Conservation (phyloP, 1,140 invertebrate species). For the Drosophila truncata region DNA sequence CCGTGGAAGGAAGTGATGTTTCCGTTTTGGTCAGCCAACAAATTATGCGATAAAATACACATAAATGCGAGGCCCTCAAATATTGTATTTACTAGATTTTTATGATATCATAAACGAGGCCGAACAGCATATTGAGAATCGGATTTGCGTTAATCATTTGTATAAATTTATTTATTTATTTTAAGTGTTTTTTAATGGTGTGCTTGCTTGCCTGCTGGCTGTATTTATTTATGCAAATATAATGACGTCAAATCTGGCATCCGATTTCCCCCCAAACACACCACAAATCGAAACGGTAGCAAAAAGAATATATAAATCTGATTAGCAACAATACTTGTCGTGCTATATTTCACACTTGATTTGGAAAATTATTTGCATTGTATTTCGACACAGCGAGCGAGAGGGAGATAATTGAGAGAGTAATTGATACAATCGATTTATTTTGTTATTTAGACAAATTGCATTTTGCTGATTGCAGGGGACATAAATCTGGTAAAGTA, state of each 20-base stretch:
- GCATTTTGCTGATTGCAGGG: constrained; percentile 40
- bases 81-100: constrained; percentile 58
- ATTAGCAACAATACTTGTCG: constrained; percentile 44
- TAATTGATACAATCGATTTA: constrained; percentile 43
- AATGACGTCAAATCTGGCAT: constrained; percentile 71
- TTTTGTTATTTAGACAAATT: constrained; percentile 45
- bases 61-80: constrained; percentile 34
- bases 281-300: constrained; percentile 17
- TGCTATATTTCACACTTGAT: constrained; percentile 49
- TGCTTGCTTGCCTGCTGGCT: constrained; percentile 41
- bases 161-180: constrained; percentile 52
- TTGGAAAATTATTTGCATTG: constrained; percentile 36
- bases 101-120: constrained; percentile 54
- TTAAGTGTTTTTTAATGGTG: constrained; percentile 68
- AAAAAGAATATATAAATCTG: constrained; percentile 26
- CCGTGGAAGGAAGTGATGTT: constrained; percentile 38
- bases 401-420: constrained; percentile 1
- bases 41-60: constrained; percentile 78
- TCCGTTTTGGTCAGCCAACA: constrained; percentile 49
- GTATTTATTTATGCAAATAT: constrained; percentile 75
- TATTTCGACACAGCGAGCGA: not conserved
- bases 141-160: constrained; percentile 52
- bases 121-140: constrained; percentile 38
- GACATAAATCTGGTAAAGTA: constrained; percentile 40
- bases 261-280: constrained; percentile 15